Base-by-base conservation (phyloP, 2,113 vertebrate species). In the Chlorocebus sabaeus region DNA sequence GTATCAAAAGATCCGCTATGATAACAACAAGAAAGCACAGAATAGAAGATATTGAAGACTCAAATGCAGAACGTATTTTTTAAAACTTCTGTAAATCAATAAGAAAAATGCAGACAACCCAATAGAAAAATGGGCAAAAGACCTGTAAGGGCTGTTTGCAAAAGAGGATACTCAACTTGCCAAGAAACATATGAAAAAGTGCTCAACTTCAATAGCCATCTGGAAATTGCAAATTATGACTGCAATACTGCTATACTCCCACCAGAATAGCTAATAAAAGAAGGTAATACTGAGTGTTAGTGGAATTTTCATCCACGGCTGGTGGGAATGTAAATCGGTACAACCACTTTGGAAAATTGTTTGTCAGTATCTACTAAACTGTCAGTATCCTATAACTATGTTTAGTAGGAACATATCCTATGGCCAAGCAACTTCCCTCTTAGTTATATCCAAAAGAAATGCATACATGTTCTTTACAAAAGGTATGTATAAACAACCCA, bases 311-410 rank as follows among this genome's bases (percentile, higher is more conserved):
- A 61, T 38, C 68, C 18, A 64, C 9, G 76, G 73, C 25, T 81
- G 40, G 45, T 20, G 12, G 75, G 16, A 89, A 68, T 81, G 32
- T 43, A 40, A 78, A 57, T 10, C 13, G 76, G 81, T 32, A 67
- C 16, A 67, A 75, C 23, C 9, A 57, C 88, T 84, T 84, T 57
- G n/a, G 95, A 88, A 89, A 95, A 80, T 30, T 83, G n/a, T 93
- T 78, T 81, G 81, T 43, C 5, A 45, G 10, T 43, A 55, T 80
- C 70, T 67, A 79, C 52, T 88, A 68, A 92, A 55, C 20, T 91
- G 43, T 76, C 32, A 48, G 32, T 70, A 64, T 55, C 57, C 61
- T 86, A 64, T 38, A 64, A 48, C 43, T 78, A 57, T n/a, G 17
- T 61, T 89, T 93, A 61, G 14, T 59, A 79, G 30, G 79, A 67